Conservation (phyloP, 2,888 invertebrate species). For the Dicyrtomina minuta region DNA sequence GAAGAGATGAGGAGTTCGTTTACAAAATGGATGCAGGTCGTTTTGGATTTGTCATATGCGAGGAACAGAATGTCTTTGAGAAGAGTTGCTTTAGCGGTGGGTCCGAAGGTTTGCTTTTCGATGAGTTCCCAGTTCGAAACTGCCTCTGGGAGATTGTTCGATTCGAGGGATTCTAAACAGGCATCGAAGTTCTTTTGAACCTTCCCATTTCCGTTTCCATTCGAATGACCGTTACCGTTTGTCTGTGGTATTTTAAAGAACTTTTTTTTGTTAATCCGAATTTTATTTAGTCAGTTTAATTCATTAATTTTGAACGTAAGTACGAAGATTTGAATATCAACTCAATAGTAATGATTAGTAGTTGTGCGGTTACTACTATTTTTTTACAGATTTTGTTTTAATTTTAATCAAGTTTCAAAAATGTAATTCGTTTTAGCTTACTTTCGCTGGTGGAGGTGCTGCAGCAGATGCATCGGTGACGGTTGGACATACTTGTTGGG, state of each 20-base stretch:
- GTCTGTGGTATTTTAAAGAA: neutral
- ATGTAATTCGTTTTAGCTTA: no score
- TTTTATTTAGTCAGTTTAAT: no score
- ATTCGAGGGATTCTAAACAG: conserved; percentile 3
- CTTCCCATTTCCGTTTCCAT: neutral
- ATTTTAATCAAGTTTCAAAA: no score
- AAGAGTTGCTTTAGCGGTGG: conserved; percentile 12
- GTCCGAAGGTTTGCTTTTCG: conserved; percentile 15
- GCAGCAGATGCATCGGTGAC: neutral
- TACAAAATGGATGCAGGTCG: conserved; percentile 2
- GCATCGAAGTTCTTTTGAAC: conserved; percentile 6
- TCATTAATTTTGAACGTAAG: neutral
- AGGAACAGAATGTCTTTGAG: conserved; percentile 27
- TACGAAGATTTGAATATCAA: neutral
- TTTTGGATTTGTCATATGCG: conserved; percentile 24
- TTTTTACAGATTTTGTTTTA: no score
- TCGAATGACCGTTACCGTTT: neutral
- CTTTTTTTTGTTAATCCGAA: no score
- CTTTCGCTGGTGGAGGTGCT: no score
- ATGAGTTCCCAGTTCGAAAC: conserved; percentile 14
- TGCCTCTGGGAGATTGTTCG: conserved; percentile 12
- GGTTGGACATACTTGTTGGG: neutral
- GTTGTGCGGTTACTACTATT: no score
- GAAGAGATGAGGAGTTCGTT: neutral
- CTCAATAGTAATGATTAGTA: no score